These are phyloP conservation scores for Ectemnius lituratus DNA, from an alignment of 2,888 invertebrate species.

Conservation along the genomic window DNA sequence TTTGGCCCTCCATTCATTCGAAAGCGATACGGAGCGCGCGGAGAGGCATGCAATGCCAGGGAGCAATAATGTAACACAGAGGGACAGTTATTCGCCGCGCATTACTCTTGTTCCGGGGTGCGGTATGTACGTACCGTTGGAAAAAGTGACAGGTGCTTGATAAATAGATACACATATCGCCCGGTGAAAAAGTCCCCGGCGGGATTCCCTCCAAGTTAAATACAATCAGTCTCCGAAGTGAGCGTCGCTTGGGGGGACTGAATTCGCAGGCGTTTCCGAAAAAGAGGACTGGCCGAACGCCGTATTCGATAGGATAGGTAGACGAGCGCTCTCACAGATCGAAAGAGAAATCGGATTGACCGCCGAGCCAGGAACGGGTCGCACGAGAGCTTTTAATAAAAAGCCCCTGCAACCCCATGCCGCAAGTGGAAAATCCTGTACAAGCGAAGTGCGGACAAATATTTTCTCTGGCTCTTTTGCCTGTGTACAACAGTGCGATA, in stretches of 20 bases:
- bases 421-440: slow-evolving; percentile 73
- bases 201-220: slow-evolving; percentile 32
- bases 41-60: too few species aligned
- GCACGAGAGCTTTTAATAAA: slow-evolving; percentile 69
- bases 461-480: slow-evolving; percentile 68
- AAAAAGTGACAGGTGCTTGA: slow-evolving; percentile 14
- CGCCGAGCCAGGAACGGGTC: slow-evolving; percentile 32
- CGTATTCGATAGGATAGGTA: slow-evolving; percentile 49
- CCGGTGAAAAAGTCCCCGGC: slow-evolving; percentile 4
- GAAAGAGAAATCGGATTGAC: slow-evolving; percentile 58
- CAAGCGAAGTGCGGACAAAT: slow-evolving; percentile 70
- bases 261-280: slow-evolving; percentile 45
- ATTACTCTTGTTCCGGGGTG: too few species aligned
- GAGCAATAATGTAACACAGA: too few species aligned
- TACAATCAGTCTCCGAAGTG: slow-evolving; percentile 40
- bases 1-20: background rate
- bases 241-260: slow-evolving; percentile 24
- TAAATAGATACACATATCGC: slow-evolving; percentile 12
- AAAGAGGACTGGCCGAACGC: slow-evolving; percentile 34
- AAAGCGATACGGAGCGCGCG: background rate
- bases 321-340: slow-evolving; percentile 36
- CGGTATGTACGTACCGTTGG: slow-evolving; percentile 4
- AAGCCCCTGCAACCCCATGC: slow-evolving; percentile 45
- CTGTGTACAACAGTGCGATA: slow-evolving; percentile 33
- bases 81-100: too few species aligned